Percentiles rank a stretch among this genome's conserved stretches.
These are phyloP conservation scores for Heliangelus exortis DNA, from an alignment of 2,797 vertebrate genomes.

Conservation along the genomic window DNA sequence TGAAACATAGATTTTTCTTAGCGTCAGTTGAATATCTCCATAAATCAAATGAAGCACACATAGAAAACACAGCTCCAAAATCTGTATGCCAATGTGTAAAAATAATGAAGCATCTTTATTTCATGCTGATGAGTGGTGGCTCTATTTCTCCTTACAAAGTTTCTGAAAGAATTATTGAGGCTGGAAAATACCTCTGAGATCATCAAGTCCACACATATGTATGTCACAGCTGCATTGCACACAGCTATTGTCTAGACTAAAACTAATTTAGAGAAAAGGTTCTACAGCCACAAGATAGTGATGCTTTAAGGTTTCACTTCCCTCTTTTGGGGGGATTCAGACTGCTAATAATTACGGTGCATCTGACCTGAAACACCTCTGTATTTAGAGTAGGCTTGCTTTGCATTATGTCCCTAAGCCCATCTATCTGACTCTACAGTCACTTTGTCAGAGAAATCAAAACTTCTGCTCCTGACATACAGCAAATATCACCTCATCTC, in stretches of 20 bases:
- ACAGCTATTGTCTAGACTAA: not conserved
- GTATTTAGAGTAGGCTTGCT: not conserved
- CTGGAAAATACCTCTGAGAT: too few species aligned
- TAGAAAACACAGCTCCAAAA: not conserved
- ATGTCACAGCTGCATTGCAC: not conserved
- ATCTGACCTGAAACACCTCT: not conserved
- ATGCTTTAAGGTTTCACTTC: not conserved
- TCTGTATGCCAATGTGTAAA: not conserved
- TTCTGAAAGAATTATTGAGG: not conserved
- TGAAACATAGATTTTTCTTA: not conserved
- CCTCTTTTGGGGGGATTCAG: not conserved
- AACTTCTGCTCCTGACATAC: not conserved
- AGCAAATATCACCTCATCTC: not conserved
- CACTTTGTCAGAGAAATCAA: not conserved
- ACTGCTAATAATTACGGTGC: not conserved
- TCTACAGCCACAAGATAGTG: not conserved
- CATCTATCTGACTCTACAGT: not conserved
- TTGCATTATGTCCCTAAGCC: not conserved
- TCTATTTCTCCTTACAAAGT: not conserved
- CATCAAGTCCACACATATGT: too few species aligned
- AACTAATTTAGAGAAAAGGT: not conserved
- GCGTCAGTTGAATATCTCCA: not conserved
- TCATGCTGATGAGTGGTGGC: not conserved
- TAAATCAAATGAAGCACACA: not conserved
- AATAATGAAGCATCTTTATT: not conserved